Base-by-base conservation (phyloP, 2,888 invertebrate species). In the Diarsia dahlii region DNA sequence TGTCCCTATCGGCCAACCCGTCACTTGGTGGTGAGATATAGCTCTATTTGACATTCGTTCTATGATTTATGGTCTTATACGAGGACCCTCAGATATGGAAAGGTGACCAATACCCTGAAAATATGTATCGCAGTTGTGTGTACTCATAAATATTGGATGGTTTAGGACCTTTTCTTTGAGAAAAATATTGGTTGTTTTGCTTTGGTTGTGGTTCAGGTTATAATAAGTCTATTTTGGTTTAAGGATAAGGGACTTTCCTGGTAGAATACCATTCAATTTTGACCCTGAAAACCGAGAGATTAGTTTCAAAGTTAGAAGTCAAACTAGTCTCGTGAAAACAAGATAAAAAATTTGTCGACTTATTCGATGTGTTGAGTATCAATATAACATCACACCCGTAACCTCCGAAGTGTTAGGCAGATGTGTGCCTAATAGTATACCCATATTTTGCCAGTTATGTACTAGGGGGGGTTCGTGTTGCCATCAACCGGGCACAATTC, bases 11-110 rank as follows among this genome's bases (percentile, higher is more conserved):
- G 74, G 66, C 34, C 48, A 39, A 45, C 20, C 69, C 60, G 84
- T 76, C 85, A 74, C 54, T 81, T 77, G 68, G 39, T 70, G 66
- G 70, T 87, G 73, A 88, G 86, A 87, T 81, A 88, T 87, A 64
- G 78, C 78, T 76, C 72, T 74, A 65, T 85, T 74, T 85, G 86
- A 85, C 89, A 87, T 69, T 76, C 78, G 58, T 77, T 72, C 48
- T 65, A 80, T 84, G 81, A 87, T 87, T 81, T 87, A 87, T 87
- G 8, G 63, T 67, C 45, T 58, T 34, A 28, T 68, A 67, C 78
- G 28, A 76, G 66, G 52, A 76, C 78, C 71, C 63, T 71, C 65
- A 78, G 78, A 77, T 83, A 76, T 74, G 66, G 69, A 65, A 58
- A 76, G 72, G 84, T 78, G 84, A 68, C 88, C 78, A 75, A 68